Conservation (phyloP, 2,113 vertebrate species). For the Myotis yumanensis region DNA sequence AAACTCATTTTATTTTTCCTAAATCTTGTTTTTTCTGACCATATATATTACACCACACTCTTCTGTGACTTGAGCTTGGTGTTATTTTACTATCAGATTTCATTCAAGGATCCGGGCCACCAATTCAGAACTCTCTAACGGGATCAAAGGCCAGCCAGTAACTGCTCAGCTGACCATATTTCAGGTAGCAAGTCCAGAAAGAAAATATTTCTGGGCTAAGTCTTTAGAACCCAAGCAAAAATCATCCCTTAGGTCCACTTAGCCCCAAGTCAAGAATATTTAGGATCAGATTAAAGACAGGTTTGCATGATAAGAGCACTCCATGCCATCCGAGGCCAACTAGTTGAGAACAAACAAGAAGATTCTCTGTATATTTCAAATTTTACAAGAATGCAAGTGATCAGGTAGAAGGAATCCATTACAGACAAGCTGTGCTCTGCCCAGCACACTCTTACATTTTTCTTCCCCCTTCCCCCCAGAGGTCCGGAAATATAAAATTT, state of each 20-base stretch:
- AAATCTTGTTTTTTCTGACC: background rate
- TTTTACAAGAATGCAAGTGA: constrained; percentile 27
- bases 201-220: constrained; percentile 64
- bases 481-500: background rate
- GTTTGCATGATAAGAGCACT: background rate
- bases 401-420: background rate
- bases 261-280: constrained; percentile 28
- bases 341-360: background rate
- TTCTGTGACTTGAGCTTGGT: background rate
- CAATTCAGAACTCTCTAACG: constrained; percentile 62
- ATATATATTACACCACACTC: background rate
- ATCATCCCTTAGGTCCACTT: background rate
- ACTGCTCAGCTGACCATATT: background rate
- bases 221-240: constrained; percentile 39
- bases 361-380: background rate
- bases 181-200: constrained; percentile 53
- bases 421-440: background rate
- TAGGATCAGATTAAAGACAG: constrained; percentile 32
- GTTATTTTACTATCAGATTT: constrained; percentile 69
- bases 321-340: background rate
- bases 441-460: background rate
- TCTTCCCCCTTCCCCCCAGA: constrained; percentile 5
- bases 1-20: background rate
- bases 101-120: constrained; percentile 17
- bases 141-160: constrained; percentile 68